Evolutionary conservation across 2,888 invertebrate species (phyloP).

Genomic region (Eulithis testata): DNA sequence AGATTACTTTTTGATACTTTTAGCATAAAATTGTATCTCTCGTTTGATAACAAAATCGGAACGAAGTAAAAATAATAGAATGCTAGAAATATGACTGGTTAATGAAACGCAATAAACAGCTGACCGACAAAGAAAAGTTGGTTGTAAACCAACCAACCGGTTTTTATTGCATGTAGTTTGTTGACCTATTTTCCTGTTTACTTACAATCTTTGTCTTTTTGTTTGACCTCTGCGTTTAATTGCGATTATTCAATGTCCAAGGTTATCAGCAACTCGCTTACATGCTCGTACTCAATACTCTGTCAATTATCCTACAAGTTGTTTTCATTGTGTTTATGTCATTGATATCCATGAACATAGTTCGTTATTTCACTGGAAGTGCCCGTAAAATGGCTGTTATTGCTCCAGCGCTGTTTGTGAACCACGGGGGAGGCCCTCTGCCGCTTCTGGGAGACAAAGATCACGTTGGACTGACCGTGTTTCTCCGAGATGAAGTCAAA

Average conservation of each 20-base stretch:
- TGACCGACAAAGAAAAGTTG: conserved; percentile 12
- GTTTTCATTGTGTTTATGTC: conserved; percentile 75
- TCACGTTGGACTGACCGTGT: conserved; percentile 67
- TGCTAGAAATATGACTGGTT: background rate
- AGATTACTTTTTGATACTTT: too few relatives aligned
- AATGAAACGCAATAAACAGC: conserved; percentile 38
- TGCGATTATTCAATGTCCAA: conserved; percentile 43
- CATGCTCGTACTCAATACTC: conserved; percentile 77
- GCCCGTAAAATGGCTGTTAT: conserved; percentile 66
- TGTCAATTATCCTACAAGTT: conserved; percentile 71
- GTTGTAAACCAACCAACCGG: too few relatives aligned
- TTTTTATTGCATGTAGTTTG: conserved; percentile 6
- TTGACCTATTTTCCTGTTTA: conserved; percentile 29
- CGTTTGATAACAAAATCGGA: conserved; percentile 14
- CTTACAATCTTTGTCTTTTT: conserved; percentile 7
- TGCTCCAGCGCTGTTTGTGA: conserved; percentile 77
- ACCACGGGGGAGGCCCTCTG: conserved; percentile 77
- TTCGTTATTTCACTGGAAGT: conserved; percentile 65
- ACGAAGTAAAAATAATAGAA: conserved; percentile 1
- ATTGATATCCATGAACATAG: conserved; percentile 75
- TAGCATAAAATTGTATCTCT: background rate
- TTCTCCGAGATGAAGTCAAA: conserved; percentile 69
- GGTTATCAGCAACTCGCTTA: conserved; percentile 47
- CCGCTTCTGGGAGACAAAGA: conserved; percentile 75
- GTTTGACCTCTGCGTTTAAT: conserved; percentile 30